Base-by-base conservation (phyloP, 2,797 vertebrate species). In the Rhodeus uyekii region DNA sequence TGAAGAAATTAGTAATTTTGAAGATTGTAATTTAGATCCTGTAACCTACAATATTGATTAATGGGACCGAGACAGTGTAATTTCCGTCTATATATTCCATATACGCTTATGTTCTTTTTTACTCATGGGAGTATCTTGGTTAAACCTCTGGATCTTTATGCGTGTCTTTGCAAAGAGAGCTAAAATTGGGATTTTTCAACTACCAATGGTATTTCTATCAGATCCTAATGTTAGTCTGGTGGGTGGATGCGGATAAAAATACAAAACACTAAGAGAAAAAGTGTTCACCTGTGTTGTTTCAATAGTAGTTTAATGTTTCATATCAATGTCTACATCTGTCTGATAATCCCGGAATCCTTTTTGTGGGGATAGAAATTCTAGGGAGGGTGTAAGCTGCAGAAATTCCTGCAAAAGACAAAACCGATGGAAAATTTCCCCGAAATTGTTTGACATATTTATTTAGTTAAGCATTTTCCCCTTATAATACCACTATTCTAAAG, bases 1-100 rank as follows among this genome's bases (percentile, higher is more conserved):
- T n/a, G 9, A 50, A 55, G 27, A 50, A 83, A 8, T 44, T 2
- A 8, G 42, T n/a, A 16, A 46, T 78, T 60, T 48, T 71, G 64
- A 44, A 77, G 14, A 67, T 67, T 46, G 27, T 63, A 34, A 87
- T 86, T 85, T 55, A 78, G 65, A 81, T 87, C 29, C 50, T 83
- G 76, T 71, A 81, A 86, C n/a, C 22, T 18, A 58, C n/a, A 58
- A 14, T 39, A 58, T 9, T 19, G 60, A 34, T 24, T n/a, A 24
- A 29, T 8, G 44, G 4, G 27, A 50, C 29, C 34, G 68, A 63
- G 78, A 89, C 84, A 72, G 22, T 39, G 63, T 85, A 1, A 86
- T 84, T 81, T 89, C 76, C 60, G 83, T 73, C 64, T 53, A 83
- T 88, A 76, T 86, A 50, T 55, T 67, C 65, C 82, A 87, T 91